A percentile compares a stretch with the other conserved stretches of the same genome.
These are phyloP conservation scores for Drosophila suboccidentalis DNA, from an alignment of 2,888 invertebrate species.

Conservation along the genomic window DNA sequence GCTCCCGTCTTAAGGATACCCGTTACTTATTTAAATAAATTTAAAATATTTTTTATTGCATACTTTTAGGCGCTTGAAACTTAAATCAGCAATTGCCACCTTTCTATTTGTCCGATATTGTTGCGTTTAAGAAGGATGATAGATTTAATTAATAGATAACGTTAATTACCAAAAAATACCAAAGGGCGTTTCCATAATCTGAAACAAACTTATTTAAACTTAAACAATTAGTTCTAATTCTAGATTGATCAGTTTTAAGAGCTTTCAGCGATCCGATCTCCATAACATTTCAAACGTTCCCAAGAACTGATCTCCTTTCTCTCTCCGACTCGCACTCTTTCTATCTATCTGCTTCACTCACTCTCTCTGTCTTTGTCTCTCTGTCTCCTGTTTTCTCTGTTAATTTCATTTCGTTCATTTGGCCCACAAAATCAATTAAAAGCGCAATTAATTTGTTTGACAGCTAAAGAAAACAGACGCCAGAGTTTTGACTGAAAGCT, in stretches of 20 bases:
- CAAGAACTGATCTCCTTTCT: background rate
- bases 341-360: background rate
- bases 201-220: too few relatives aligned
- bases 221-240: too few relatives aligned
- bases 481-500: constrained; percentile 60
- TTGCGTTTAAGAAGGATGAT: too few relatives aligned
- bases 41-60: too few relatives aligned
- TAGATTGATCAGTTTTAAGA: background rate
- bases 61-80: too few relatives aligned
- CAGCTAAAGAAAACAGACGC: constrained; percentile 77
- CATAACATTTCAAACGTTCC: background rate
- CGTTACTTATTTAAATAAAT: too few relatives aligned
- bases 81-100: too few relatives aligned
- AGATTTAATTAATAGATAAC: too few relatives aligned
- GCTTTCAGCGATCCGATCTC: background rate
- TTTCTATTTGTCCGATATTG: too few relatives aligned
- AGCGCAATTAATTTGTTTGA: constrained; percentile 81
- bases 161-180: too few relatives aligned
- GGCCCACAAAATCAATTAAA: constrained; percentile 75
- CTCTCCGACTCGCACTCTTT: background rate
- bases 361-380: background rate
- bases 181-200: too few relatives aligned
- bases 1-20: too few relatives aligned
- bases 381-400: background rate
- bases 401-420: constrained; percentile 61